Percentiles rank a stretch among this genome's conserved stretches.
Conservation (phyloP, 2,113 vertebrate genomes). For the Trematomus loennbergii region DNA sequence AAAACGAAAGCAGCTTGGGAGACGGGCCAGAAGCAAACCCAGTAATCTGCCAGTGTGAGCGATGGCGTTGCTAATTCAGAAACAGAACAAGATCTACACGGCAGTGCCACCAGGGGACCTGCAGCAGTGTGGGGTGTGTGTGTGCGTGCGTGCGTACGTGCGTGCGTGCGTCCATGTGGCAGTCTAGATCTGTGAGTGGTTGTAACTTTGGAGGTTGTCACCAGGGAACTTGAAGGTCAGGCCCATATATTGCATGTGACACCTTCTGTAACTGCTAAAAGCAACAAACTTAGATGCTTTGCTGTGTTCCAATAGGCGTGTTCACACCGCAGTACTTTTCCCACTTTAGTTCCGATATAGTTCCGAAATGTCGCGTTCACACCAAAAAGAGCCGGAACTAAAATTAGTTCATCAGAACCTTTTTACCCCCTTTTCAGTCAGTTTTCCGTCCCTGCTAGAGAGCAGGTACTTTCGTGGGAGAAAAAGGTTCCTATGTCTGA, state of each 20-base stretch:
- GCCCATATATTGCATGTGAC: constrained; percentile 2
- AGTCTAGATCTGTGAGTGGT: constrained; percentile 1
- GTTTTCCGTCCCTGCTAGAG: too few relatives aligned
- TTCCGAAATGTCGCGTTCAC: too few relatives aligned
- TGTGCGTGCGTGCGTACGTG: neutral
- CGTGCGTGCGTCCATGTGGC: neutral
- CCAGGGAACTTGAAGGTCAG: constrained; percentile 20
- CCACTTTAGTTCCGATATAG: too few relatives aligned
- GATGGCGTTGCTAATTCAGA: constrained; percentile 24
- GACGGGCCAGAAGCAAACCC: constrained; percentile 24
- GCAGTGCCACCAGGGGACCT: constrained; percentile 3
- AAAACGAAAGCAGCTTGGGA: constrained; percentile 36
- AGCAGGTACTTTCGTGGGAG: too few relatives aligned
- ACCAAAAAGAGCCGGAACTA: too few relatives aligned
- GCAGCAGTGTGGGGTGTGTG: neutral
- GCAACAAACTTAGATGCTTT: neutral
- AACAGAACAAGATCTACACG: constrained; percentile 20
- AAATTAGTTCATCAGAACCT: too few relatives aligned
- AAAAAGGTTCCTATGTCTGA: too few relatives aligned
- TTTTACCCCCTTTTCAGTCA: too few relatives aligned
- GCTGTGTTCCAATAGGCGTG: neutral
- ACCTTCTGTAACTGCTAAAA: neutral
- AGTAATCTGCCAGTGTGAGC: constrained; percentile 9
- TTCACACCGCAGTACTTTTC: too few relatives aligned
- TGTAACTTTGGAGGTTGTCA: constrained; percentile 5